Percentiles rank a stretch among this genome's conserved stretches.
These are phyloP conservation scores for Allobates femoralis DNA, from an alignment of 2,797 vertebrate species.

Conservation along the genomic window DNA sequence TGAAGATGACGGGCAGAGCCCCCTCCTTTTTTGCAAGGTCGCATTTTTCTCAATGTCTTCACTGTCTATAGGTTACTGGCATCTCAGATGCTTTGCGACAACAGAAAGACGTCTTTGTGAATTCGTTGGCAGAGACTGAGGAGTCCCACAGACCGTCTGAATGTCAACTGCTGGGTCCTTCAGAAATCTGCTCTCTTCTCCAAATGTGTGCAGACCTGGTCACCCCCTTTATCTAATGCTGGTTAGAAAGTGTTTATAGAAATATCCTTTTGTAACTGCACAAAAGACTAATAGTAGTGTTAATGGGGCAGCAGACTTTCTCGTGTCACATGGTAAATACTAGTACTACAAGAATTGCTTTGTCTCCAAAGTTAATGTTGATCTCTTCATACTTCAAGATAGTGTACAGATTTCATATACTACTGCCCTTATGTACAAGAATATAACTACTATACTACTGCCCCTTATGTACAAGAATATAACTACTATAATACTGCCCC, in stretches of 20 bases:
- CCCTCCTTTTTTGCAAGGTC: conserved; percentile 30
- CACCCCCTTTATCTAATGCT: background rate
- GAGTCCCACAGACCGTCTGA: conserved; percentile 42
- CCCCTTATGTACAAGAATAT: background rate
- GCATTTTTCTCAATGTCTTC: conserved; percentile 39
- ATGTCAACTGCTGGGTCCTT: conserved; percentile 47
- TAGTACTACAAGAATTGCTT: too few relatives aligned
- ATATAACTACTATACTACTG: conserved; percentile 4
- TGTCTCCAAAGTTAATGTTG: too few relatives aligned
- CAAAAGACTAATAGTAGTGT: background rate
- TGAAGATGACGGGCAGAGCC: conserved; percentile 1
- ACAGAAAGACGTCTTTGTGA: conserved; percentile 54
- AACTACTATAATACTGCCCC: background rate
- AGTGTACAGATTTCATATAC: background rate
- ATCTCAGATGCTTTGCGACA: conserved; percentile 9
- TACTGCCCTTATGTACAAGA: background rate
- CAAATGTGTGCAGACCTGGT: conserved; percentile 1
- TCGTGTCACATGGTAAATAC: background rate
- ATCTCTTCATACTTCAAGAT: too few relatives aligned
- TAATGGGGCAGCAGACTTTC: background rate
- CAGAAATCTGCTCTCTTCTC: background rate
- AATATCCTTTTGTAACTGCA: background rate
- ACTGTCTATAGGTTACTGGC: conserved; percentile 43
- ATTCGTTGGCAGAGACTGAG: conserved; percentile 3
- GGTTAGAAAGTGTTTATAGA: background rate